Percentiles rank a stretch among this genome's conserved stretches.
phyloP scores from a whole-genome alignment of 2,888 invertebrate species.

The Noctua janthina region DNA sequence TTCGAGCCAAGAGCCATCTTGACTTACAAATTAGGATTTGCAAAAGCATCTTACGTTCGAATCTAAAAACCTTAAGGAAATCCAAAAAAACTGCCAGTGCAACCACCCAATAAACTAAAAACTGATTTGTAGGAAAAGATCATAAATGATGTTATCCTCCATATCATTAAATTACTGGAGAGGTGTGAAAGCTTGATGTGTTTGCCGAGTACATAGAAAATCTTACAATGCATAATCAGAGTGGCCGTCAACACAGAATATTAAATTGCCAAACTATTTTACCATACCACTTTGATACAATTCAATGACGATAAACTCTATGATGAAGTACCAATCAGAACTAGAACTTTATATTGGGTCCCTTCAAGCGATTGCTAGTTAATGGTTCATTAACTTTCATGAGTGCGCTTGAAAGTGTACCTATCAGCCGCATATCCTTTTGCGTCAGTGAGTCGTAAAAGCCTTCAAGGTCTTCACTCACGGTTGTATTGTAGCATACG shows the following conservation, averaged over 20 bases:
- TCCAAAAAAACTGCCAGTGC: not conserved
- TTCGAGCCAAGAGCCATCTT: not conserved
- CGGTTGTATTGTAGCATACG: slow-evolving; percentile 4
- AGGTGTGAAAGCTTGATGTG: not conserved
- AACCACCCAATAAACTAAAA: not conserved
- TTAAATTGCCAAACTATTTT: not conserved
- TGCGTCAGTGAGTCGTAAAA: slow-evolving; percentile 24
- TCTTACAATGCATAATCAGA: not conserved
- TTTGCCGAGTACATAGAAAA: not conserved
- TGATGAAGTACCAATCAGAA: not conserved
- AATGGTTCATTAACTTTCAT: slow-evolving; percentile 28
- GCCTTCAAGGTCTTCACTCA: not conserved
- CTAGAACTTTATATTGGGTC: slow-evolving; percentile 8
- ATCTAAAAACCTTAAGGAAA: not conserved
- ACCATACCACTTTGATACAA: not conserved
- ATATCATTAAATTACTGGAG: not conserved
- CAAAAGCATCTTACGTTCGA: not conserved
- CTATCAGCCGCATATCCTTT: slow-evolving; percentile 10
- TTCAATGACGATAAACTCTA: not conserved
- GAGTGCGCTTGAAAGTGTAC: slow-evolving; percentile 19
- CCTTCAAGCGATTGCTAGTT: slow-evolving; percentile 6
- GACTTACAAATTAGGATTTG: not conserved
- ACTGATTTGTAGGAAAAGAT: not conserved
- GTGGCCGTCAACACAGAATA: not conserved
- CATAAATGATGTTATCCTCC: not conserved